These are phyloP conservation scores for Drosophila busckii DNA, from an alignment of 1,140 invertebrate species.

Conservation along the genomic window DNA sequence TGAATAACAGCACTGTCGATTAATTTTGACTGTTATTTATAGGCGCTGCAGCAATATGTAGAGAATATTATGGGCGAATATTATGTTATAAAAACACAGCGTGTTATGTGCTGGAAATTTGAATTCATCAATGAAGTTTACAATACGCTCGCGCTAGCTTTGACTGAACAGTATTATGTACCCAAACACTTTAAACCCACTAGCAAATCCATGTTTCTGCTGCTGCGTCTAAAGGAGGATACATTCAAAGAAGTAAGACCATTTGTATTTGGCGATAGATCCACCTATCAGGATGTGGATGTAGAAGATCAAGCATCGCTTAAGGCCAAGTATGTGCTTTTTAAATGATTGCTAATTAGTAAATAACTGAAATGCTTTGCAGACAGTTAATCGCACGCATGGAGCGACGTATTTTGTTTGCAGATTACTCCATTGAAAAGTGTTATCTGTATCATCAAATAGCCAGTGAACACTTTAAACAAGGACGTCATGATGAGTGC, in stretches of 20 bases:
- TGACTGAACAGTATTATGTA: slow-evolving; percentile 41
- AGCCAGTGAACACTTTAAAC: slow-evolving; percentile 39
- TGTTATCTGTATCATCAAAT: slow-evolving; percentile 62
- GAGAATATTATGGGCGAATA: slow-evolving; percentile 65
- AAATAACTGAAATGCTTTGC: too few relatives aligned
- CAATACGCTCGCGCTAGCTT: slow-evolving; percentile 54
- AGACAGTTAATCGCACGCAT: slow-evolving; percentile 30
- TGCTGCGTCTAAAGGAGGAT: slow-evolving; percentile 42
- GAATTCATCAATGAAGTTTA: slow-evolving; percentile 71
- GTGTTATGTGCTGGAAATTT: slow-evolving; percentile 74
- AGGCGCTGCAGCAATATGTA: slow-evolving; percentile 30
- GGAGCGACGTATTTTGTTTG: slow-evolving; percentile 58
- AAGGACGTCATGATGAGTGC: slow-evolving; percentile 63
- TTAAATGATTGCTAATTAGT: too few relatives aligned
- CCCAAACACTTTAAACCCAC: slow-evolving; percentile 8
- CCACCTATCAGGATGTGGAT: slow-evolving; percentile 39
- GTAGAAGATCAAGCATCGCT: slow-evolving; percentile 31
- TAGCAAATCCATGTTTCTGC: neutral
- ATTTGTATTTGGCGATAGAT: slow-evolving; percentile 62
- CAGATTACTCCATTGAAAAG: slow-evolving; percentile 66
- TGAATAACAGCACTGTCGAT: too few relatives aligned
- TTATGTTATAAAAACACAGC: slow-evolving; percentile 56
- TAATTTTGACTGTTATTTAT: too few relatives aligned
- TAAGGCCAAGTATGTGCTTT: slow-evolving; percentile 14
- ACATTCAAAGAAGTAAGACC: slow-evolving; percentile 31